Percentiles rank a stretch among this genome's conserved stretches.
phyloP scores from a whole-genome alignment of 2,113 vertebrate genomes.

The Dolichotis patagonum region DNA sequence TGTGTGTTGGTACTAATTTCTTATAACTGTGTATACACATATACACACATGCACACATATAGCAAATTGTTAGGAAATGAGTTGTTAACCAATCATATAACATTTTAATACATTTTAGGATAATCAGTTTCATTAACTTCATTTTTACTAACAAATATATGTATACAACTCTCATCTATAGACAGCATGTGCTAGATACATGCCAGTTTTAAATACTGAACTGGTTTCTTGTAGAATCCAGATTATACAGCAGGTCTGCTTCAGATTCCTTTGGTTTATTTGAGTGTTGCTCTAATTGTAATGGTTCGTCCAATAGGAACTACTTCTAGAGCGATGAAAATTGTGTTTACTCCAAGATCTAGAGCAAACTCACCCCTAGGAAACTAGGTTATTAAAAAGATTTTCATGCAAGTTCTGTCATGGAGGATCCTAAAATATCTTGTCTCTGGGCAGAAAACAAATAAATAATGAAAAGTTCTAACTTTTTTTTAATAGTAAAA shows the following conservation, averaged over 20 bases:
- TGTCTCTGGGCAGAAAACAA: slow-evolving; percentile 56
- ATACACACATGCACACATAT: neutral
- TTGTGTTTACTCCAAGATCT: slow-evolving; percentile 54
- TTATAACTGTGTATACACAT: neutral
- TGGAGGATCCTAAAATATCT: slow-evolving; percentile 47
- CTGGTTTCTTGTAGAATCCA: neutral
- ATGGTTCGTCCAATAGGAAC: slow-evolving; percentile 53
- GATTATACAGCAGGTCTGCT: neutral
- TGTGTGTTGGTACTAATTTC: neutral
- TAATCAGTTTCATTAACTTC: neutral
- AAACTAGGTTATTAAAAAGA: slow-evolving; percentile 49
- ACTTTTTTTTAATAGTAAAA: neutral
- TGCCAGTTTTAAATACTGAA: neutral
- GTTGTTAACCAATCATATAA: neutral
- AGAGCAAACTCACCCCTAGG: neutral
- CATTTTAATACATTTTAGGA: neutral
- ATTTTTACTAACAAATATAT: neutral
- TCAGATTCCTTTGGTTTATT: slow-evolving; percentile 48
- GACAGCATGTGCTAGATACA: no score
- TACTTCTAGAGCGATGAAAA: slow-evolving; percentile 56
- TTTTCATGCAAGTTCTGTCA: slow-evolving; percentile 59
- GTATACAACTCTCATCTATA: neutral
- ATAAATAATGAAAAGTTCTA: neutral
- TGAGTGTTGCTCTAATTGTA: slow-evolving; percentile 57
- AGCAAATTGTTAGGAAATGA: neutral